Percentiles rank a stretch among this genome's conserved stretches.
Evolutionary conservation across 1,140 invertebrate genomes (phyloP).

Genomic region (Drosophila albomicans): DNA sequence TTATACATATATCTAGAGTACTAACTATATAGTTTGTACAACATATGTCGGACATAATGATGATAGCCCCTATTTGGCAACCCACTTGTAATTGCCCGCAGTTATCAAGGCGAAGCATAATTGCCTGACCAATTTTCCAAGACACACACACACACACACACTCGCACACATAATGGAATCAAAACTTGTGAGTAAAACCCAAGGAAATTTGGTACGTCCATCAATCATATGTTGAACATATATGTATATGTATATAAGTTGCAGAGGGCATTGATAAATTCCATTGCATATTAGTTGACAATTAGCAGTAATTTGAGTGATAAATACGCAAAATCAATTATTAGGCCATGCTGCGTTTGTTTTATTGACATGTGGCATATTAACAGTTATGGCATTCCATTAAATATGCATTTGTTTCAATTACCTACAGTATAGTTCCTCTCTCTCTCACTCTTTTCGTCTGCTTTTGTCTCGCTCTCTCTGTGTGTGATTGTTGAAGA

Average conservation of each 20-base stretch:
- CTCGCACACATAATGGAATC: constrained; percentile 9
- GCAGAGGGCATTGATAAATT: constrained; percentile 37
- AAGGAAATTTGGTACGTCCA: background rate
- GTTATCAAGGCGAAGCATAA: constrained; percentile 41
- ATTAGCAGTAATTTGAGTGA: constrained; percentile 77
- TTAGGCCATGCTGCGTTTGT: constrained; percentile 34
- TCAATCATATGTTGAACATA: background rate
- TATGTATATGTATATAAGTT: constrained; percentile 9
- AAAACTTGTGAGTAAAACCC: background rate
- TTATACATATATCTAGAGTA: background rate
- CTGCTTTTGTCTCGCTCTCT: constrained; percentile 9
- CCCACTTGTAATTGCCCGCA: constrained; percentile 45
- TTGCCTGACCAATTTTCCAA: constrained; percentile 33
- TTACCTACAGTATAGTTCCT: constrained; percentile 41
- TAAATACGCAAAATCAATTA: constrained; percentile 79
- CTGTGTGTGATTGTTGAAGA: constrained; percentile 34
- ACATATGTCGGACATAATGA: constrained; percentile 35
- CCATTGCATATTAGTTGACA: constrained; percentile 67
- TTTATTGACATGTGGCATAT: constrained; percentile 70
- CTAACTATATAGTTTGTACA: background rate
- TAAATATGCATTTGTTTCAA: constrained; percentile 80
- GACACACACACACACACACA: background rate
- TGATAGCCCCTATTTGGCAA: constrained; percentile 25
- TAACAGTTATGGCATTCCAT: constrained; percentile 62
- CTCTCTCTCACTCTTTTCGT: constrained; percentile 1